phyloP scores from a whole-genome alignment of 2,797 vertebrate species.

The Pseudocheirus occidentalis region DNA sequence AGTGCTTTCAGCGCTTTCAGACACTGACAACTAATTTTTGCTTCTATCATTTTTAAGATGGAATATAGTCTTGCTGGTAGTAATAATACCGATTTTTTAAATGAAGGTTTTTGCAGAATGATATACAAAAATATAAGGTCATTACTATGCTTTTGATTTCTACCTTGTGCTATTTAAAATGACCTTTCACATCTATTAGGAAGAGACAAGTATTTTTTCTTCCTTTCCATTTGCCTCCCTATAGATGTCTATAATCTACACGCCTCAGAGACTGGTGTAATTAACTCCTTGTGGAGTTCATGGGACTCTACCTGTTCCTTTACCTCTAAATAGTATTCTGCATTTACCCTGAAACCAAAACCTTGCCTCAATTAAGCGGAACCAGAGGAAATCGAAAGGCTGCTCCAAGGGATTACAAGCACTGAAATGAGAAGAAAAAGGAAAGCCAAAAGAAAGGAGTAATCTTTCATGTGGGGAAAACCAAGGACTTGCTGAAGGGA shows the following conservation, averaged over 20 bases:
- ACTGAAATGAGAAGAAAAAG: conserved; percentile 37
- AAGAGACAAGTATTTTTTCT: not conserved
- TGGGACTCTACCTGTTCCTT: conserved; percentile 6
- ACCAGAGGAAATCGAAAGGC: conserved; percentile 40
- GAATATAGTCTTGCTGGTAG: not conserved
- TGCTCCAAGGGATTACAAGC: conserved; percentile 40
- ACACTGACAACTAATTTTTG: not conserved
- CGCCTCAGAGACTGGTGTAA: not conserved
- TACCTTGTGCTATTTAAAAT: not conserved
- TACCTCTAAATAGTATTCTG: conserved; percentile 22
- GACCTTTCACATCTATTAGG: conserved; percentile 11
- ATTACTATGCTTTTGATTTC: not conserved
- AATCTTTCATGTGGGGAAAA: conserved; percentile 24
- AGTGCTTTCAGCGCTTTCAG: conserved; percentile 1
- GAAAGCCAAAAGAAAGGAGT: conserved; percentile 34
- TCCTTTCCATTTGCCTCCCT: not conserved
- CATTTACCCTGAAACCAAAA: conserved; percentile 53
- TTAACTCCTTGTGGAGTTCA: conserved; percentile 54
- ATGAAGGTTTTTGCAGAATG: not conserved
- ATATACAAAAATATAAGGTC: not conserved
- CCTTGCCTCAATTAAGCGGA: conserved; percentile 37
- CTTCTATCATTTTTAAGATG: not conserved
- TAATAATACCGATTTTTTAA: not conserved
- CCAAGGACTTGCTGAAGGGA: conserved; percentile 40
- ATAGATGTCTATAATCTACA: not conserved